Percentiles rank a stretch among this genome's conserved stretches.
Conservation (phyloP, 2,888 invertebrate species). For the Azorinus chamasolen region DNA sequence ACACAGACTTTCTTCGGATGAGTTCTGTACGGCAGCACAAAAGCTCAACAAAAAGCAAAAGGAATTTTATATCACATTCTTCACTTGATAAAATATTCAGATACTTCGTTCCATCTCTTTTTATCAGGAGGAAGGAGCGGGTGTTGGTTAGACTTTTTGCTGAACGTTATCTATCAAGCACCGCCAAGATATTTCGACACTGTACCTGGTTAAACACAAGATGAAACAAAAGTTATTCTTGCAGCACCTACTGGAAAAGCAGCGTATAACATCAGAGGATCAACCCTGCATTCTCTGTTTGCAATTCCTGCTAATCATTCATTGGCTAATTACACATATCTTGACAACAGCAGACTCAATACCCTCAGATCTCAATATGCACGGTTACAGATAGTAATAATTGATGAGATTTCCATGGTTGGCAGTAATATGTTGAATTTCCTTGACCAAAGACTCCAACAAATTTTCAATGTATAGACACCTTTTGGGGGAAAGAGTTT, state of each 20-base stretch:
- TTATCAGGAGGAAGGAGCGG: conserved; percentile 69
- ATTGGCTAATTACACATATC: conserved; percentile 13
- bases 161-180: conserved; percentile 21
- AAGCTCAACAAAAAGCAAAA: conserved; percentile 6
- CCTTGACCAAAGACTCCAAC: conserved; percentile 24
- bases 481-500: conserved; percentile 44
- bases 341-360: conserved; percentile 21
- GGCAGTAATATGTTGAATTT: conserved; percentile 13
- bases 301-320: not conserved
- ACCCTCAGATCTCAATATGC: conserved; percentile 8
- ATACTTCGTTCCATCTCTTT: conserved; percentile 19
- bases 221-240: conserved; percentile 21
- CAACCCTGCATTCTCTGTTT: conserved; percentile 30
- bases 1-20: conserved; percentile 5
- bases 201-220: conserved; percentile 3
- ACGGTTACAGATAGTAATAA: conserved; percentile 14
- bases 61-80: conserved; percentile 13
- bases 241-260: conserved; percentile 42
- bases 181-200: conserved; percentile 3
- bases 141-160: conserved; percentile 56
- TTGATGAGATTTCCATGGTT: conserved; percentile 52
- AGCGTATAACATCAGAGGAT: conserved; percentile 35
- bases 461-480: conserved; percentile 12
- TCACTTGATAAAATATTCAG: not conserved
- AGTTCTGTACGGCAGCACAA: not conserved